Conservation (phyloP, 2,888 invertebrate species). For the Drosophila pseudotalamancana region DNA sequence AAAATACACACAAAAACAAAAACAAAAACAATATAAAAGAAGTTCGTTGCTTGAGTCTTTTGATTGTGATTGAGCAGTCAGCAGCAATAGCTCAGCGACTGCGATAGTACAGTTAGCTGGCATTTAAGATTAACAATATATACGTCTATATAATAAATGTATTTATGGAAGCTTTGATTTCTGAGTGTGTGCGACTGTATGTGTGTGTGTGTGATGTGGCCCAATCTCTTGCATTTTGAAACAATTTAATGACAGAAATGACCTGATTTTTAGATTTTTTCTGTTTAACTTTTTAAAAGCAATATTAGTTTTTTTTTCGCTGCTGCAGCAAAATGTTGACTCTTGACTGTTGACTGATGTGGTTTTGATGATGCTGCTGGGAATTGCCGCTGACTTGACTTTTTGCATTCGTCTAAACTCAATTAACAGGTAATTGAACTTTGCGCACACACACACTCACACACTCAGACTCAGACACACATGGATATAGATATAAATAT, state of each 20-base stretch:
- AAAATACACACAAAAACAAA: conserved; percentile 1
- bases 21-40: conserved; percentile 4
- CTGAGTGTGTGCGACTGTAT: conserved; percentile 7
- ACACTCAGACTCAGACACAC: no score
- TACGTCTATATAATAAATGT: background rate
- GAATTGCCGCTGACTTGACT: conserved; percentile 57
- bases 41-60: conserved; percentile 37
- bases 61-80: conserved; percentile 27
- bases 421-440: conserved; percentile 78
- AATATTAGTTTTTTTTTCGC: conserved; percentile 17
- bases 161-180: conserved; percentile 51
- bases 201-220: conserved; percentile 15
- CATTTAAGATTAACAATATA: conserved; percentile 58
- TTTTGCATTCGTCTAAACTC: conserved; percentile 76
- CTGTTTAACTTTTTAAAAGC: background rate
- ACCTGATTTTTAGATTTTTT: conserved; percentile 51
- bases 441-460: conserved; percentile 42
- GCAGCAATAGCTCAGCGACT: conserved; percentile 10
- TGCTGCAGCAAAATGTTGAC: conserved; percentile 30
- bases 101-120: conserved; percentile 66
- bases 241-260: conserved; percentile 70
- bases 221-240: conserved; percentile 64
- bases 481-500: background rate
- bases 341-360: conserved; percentile 48
- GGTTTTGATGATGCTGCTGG: conserved; percentile 69